phyloP scores from a whole-genome alignment of 2,797 vertebrate genomes.

The Phataginus tricuspis region DNA sequence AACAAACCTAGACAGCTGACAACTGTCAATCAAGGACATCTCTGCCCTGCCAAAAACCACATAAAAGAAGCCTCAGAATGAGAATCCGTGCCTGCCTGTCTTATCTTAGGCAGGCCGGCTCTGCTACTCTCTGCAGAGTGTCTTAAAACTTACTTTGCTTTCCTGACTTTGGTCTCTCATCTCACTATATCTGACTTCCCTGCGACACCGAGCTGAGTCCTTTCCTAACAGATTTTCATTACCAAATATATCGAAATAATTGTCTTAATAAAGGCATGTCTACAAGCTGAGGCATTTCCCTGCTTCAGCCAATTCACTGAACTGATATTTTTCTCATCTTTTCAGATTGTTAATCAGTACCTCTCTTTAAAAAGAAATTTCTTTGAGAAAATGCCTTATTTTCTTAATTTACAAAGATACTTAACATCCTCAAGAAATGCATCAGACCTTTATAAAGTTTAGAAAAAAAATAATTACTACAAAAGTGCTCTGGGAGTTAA shows the following conservation, averaged over 20 bases:
- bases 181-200: too few relatives aligned
- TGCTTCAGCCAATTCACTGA: neutral
- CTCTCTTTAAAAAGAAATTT: slow-evolving; percentile 11
- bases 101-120: too few relatives aligned
- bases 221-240: neutral
- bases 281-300: neutral
- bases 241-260: neutral
- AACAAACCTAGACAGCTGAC: too few relatives aligned
- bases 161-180: too few relatives aligned
- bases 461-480: slow-evolving; percentile 77
- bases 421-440: slow-evolving; percentile 74
- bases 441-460: slow-evolving; percentile 65
- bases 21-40: too few relatives aligned
- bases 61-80: too few relatives aligned
- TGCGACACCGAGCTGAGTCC: too few relatives aligned
- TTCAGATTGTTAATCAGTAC: slow-evolving; percentile 39
- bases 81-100: too few relatives aligned
- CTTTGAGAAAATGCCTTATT: slow-evolving; percentile 12
- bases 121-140: too few relatives aligned
- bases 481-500: slow-evolving; percentile 78
- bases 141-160: too few relatives aligned
- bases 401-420: slow-evolving; percentile 33
- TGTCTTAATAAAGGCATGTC: neutral
- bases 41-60: too few relatives aligned
- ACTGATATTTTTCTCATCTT: neutral